Conservation (phyloP, 2,888 invertebrate genomes). For the Ichneumon xanthorius region DNA sequence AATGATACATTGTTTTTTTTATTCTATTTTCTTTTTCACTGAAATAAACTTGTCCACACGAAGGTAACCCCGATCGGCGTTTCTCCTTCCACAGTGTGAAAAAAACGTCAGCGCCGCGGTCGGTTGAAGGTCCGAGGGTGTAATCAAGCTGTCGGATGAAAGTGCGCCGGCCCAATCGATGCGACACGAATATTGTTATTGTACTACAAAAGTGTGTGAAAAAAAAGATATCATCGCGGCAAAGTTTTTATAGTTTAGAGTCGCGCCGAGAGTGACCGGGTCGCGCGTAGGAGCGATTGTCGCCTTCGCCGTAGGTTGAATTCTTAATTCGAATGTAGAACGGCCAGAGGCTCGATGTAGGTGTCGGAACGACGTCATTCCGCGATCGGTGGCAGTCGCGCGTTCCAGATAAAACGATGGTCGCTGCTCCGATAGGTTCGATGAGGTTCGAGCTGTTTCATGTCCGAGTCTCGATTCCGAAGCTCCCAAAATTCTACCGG, state of each 20-base stretch:
- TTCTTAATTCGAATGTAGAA: conserved; percentile 3
- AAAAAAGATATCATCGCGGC: neutral
- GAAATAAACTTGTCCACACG: neutral
- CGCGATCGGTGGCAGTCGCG: no score
- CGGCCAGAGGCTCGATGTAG: neutral
- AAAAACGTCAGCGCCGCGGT: neutral
- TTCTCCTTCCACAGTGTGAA: neutral
- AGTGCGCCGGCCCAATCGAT: conserved; percentile 7
- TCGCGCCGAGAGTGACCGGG: neutral
- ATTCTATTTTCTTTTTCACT: neutral
- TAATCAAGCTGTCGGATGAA: conserved; percentile 12
- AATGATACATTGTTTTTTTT: neutral
- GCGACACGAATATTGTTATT: conserved; percentile 2
- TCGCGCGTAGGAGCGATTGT: neutral
- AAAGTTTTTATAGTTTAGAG: neutral
- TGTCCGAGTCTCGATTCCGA: no score
- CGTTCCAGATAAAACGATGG: no score
- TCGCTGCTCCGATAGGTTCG: no score
- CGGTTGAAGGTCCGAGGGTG: conserved; percentile 1
- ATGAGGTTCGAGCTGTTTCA: no score
- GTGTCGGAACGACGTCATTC: neutral
- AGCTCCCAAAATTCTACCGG: no score
- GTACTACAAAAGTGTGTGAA: conserved; percentile 2
- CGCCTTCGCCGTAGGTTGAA: neutral
- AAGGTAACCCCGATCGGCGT: neutral